phyloP scores from a whole-genome alignment of 2,888 invertebrate species.

The Anoplius nigerrimus region DNA sequence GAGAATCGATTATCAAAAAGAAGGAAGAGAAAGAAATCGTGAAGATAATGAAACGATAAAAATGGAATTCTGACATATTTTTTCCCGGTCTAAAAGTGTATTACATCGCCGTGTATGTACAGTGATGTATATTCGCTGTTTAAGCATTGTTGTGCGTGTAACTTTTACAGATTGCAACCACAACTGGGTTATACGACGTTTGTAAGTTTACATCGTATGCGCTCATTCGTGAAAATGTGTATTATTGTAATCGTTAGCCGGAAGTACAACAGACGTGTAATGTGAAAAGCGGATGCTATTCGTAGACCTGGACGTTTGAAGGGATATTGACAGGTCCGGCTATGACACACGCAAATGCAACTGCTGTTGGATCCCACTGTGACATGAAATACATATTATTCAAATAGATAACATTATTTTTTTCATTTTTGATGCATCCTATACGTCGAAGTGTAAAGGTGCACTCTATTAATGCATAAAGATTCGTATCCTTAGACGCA shows the following conservation, averaged over 20 bases:
- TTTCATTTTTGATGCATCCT: constrained; percentile 45
- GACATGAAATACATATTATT: constrained; percentile 30
- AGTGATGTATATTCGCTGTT: no score
- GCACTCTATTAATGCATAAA: constrained; percentile 29
- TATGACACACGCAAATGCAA: constrained; percentile 33
- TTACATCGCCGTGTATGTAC: no score
- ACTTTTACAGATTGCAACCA: no score
- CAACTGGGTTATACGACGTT: background rate
- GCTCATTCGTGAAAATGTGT: constrained; percentile 14
- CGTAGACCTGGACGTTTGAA: constrained; percentile 11
- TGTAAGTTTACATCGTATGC: constrained; percentile 9
- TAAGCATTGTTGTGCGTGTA: no score
- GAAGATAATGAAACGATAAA: no score
- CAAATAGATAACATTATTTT: constrained; percentile 29
- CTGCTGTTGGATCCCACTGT: constrained; percentile 10
- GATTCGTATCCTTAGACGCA: constrained; percentile 38
- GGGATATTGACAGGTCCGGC: constrained; percentile 35
- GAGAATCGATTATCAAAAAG: constrained; percentile 6
- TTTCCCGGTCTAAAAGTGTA: no score
- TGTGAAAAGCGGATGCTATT: background rate
- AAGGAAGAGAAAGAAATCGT: background rate
- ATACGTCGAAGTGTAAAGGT: constrained; percentile 32
- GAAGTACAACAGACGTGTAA: background rate
- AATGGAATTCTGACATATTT: no score
- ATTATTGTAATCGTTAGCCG: background rate